These are phyloP conservation scores for Ageneiosus marmoratus DNA, from an alignment of 2,113 vertebrate species.

Conservation along the genomic window DNA sequence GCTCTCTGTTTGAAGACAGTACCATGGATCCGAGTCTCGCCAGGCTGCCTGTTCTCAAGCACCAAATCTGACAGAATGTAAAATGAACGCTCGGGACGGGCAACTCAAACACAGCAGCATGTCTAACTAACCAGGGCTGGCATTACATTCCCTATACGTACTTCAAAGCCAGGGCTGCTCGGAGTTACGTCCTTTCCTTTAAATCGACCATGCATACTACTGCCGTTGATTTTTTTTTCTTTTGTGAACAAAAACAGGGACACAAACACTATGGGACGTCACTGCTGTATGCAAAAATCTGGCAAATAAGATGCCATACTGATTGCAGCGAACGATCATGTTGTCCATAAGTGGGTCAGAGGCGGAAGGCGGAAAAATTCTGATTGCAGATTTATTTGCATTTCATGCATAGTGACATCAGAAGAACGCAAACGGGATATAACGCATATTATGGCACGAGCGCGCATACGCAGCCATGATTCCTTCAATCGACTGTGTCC, in stretches of 20 bases:
- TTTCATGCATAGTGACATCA: neutral
- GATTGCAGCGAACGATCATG: constrained; percentile 38
- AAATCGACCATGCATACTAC: neutral
- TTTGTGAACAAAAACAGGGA: constrained; percentile 5
- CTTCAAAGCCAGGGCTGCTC: constrained; percentile 12
- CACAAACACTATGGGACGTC: constrained; percentile 5
- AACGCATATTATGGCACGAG: neutral
- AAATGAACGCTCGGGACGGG: constrained; percentile 44
- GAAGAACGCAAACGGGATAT: constrained; percentile 6
- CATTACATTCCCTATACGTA: constrained; percentile 6
- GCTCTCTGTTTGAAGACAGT: constrained; percentile 26
- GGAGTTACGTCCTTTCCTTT: constrained; percentile 1
- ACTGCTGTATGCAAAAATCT: constrained; percentile 27
- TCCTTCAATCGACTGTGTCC: neutral
- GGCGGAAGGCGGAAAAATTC: neutral
- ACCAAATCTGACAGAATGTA: constrained; percentile 54
- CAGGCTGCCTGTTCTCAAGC: constrained; percentile 40
- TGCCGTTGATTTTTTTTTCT: neutral
- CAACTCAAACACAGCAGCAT: constrained; percentile 23
- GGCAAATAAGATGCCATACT: constrained; percentile 37
- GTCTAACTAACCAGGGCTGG: constrained; percentile 40
- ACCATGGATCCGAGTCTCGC: constrained; percentile 18
- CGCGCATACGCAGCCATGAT: neutral
- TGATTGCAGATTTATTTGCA: constrained; percentile 25
- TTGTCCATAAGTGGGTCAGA: constrained; percentile 43